Conservation (phyloP, 2,113 vertebrate genomes). For the Scortum barcoo region DNA sequence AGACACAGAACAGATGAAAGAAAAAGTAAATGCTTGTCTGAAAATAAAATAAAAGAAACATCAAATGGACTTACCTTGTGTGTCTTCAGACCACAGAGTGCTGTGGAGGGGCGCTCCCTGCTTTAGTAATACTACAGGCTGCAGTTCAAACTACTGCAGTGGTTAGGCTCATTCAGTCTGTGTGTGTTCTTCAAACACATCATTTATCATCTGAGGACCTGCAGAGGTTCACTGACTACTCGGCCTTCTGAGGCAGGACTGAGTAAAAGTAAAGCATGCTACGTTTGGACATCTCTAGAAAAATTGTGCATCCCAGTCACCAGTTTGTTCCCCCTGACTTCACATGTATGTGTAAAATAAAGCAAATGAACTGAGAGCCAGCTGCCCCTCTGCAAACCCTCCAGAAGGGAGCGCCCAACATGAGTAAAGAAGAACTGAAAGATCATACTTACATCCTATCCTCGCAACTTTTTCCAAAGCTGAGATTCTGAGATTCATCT, state of each 20-base stretch:
- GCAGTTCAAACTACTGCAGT: conserved; percentile 87
- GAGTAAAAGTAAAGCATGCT: neutral
- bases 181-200: conserved; percentile 78
- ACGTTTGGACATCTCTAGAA: neutral
- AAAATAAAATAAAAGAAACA: neutral
- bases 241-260: neutral
- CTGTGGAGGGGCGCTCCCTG: conserved; percentile 98
- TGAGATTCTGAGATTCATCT: conserved; percentile 96
- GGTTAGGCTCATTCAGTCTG: conserved; percentile 84
- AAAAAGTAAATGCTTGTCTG: neutral
- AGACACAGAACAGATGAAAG: neutral
- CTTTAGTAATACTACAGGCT: conserved; percentile 87
- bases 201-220: conserved; percentile 88
- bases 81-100: conserved; percentile 95
- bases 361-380: conserved; percentile 71
- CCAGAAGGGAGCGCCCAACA: conserved; percentile 97
- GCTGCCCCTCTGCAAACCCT: conserved; percentile 98
- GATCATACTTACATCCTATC: conserved; percentile 99
- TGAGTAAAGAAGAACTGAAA: conserved; percentile 95
- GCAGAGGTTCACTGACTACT: conserved; percentile 94
- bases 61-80: conserved; percentile 87
- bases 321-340: neutral
- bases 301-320: too few relatives aligned
- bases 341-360: neutral
- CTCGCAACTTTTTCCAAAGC: conserved; percentile 98